phyloP scores from a whole-genome alignment of 2,797 vertebrate species.

The Enteromius thamalakanensis region DNA sequence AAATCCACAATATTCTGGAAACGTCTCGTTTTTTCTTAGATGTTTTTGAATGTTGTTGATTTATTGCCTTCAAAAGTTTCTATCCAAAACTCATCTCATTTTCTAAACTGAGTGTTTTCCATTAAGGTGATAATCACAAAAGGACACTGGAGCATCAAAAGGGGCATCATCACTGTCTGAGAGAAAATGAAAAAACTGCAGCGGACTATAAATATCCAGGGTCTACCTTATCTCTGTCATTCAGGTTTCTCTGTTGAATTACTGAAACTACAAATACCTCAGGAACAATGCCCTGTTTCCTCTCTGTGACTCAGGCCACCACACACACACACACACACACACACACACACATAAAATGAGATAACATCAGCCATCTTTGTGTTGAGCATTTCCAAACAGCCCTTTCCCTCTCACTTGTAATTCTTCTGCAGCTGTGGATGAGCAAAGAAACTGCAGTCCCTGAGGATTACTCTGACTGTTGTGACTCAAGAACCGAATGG shows the following conservation, averaged over 20 bases:
- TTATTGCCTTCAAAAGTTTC: constrained; percentile 59
- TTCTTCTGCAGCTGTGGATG: constrained; percentile 48
- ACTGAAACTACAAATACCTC: constrained; percentile 63
- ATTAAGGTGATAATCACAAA: constrained; percentile 71
- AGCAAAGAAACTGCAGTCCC: constrained; percentile 49
- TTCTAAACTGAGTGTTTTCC: constrained; percentile 56
- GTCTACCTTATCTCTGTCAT: constrained; percentile 71
- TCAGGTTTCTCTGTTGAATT: constrained; percentile 67
- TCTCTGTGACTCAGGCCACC: constrained; percentile 35
- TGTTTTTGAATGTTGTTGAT: constrained; percentile 34
- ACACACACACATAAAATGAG: constrained; percentile 13
- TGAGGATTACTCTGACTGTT: constrained; percentile 41
- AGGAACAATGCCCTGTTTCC: constrained; percentile 53
- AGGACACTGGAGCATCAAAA: constrained; percentile 66
- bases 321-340: constrained; percentile 28
- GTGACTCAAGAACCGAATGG: constrained; percentile 50
- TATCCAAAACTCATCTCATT: constrained; percentile 48
- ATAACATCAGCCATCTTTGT: constrained; percentile 56
- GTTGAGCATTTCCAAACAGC: constrained; percentile 53
- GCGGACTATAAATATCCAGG: constrained; percentile 72
- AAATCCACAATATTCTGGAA: background rate
- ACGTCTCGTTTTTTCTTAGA: background rate
- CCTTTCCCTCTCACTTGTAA: constrained; percentile 52
- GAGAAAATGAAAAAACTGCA: constrained; percentile 70
- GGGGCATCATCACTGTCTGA: constrained; percentile 61